Evolutionary conservation across 2,888 invertebrate species (phyloP).

Genomic region (Clivina fossor): DNA sequence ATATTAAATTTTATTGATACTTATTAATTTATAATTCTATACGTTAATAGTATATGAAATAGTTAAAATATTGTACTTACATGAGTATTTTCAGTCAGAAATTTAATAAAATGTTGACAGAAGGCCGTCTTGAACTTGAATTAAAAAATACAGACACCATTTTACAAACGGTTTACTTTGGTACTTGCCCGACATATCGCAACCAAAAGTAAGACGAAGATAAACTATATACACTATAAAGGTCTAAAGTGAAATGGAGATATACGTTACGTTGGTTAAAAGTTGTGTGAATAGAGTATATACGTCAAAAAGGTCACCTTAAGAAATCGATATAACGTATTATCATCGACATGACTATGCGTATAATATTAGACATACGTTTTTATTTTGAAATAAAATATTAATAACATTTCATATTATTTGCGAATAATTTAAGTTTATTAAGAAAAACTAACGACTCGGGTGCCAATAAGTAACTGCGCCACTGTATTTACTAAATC

Average conservation of each 20-base stretch:
- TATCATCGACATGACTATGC: constrained; percentile 8
- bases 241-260: background rate
- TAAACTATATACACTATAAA: no score
- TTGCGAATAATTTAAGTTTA: constrained; percentile 1
- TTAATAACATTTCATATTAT: constrained; percentile 17
- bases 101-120: constrained; percentile 8
- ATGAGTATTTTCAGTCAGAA: constrained; percentile 25
- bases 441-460: constrained; percentile 66
- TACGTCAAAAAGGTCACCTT: constrained; percentile 24
- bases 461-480: constrained; percentile 61
- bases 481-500: constrained; percentile 64
- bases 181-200: background rate
- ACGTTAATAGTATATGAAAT: no score
- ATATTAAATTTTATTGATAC: no score
- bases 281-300: background rate
- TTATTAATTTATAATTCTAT: no score
- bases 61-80: constrained; percentile 19
- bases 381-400: background rate
- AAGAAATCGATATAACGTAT: background rate
- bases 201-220: no score
- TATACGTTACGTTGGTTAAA: background rate
- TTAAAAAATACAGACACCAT: constrained; percentile 1
- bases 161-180: background rate
- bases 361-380: constrained; percentile 6
- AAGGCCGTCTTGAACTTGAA: background rate